phyloP scores from a whole-genome alignment of 1,140 invertebrate genomes.

The Homarus americanus region DNA sequence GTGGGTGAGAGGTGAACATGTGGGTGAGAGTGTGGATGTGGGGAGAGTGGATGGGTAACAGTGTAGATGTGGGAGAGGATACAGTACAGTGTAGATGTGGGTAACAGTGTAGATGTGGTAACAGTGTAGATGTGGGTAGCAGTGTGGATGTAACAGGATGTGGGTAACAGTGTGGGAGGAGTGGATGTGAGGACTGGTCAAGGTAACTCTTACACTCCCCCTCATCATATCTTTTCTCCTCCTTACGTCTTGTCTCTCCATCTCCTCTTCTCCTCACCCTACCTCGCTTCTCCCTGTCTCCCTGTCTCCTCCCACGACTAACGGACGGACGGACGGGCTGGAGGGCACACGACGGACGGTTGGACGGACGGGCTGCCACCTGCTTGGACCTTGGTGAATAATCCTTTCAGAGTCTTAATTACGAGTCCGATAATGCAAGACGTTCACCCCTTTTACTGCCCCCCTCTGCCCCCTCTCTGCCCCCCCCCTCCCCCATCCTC shows the following conservation, averaged over 20 bases:
- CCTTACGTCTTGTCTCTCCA: not conserved
- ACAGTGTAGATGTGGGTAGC: no score
- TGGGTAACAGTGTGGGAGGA: no score
- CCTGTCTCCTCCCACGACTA: not conserved
- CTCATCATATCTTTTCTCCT: not conserved
- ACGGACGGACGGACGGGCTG: no score
- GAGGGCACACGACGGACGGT: not conserved
- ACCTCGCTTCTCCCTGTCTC: not conserved
- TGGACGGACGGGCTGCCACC: not conserved
- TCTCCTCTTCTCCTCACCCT: not conserved
- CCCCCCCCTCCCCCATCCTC: not conserved
- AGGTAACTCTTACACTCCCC: not conserved
- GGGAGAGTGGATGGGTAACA: no score
- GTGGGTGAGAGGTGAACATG: not conserved
- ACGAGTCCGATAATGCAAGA: not conserved
- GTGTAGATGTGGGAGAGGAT: no score
- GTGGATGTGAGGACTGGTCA: no score
- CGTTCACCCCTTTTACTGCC: not conserved
- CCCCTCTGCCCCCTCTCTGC: no score
- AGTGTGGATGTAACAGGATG: no score
- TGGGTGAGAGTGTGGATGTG: no score
- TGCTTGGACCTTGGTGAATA: slow-evolving; percentile 2
- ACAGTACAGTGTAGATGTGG: no score
- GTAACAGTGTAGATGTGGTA: no score
- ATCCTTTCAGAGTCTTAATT: slow-evolving; percentile 21